Conservation (phyloP, 2,113 vertebrate genomes). For the Pelodiscus sinensis region DNA sequence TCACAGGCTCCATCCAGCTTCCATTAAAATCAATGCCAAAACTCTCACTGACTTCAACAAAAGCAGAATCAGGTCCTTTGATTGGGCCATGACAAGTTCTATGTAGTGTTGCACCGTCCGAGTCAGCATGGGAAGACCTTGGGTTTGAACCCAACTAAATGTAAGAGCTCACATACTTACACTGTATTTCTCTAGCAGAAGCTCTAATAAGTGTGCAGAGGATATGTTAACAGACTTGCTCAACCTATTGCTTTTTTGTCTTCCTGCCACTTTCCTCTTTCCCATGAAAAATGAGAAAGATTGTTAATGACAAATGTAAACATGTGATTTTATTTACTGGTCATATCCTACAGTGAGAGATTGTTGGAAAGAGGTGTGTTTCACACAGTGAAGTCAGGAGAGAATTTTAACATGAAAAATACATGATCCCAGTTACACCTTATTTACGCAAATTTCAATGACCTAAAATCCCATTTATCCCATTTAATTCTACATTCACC, state of each 20-base stretch:
- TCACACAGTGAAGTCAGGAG: not conserved
- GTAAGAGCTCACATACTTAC: not conserved
- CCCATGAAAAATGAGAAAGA: not conserved
- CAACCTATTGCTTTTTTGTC: not conserved
- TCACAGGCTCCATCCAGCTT: not conserved
- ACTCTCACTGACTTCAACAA: not conserved
- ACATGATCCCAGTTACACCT: not conserved
- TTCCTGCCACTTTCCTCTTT: slow-evolving; percentile 19
- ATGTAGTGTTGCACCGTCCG: not conserved
- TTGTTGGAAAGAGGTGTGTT: accelerated
- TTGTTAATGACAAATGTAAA: not conserved
- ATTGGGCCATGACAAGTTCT: not conserved
- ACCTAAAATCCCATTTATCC: not conserved
- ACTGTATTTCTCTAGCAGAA: not conserved
- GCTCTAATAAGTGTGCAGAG: accelerated
- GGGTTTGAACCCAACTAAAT: slow-evolving; percentile 6
- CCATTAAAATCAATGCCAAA: not conserved
- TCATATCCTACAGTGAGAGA: not conserved
- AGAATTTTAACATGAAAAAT: not conserved
- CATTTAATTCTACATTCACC: not conserved
- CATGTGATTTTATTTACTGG: not conserved
- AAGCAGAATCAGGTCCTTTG: not conserved
- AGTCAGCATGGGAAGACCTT: not conserved
- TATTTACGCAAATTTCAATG: not conserved
- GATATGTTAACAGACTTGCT: not conserved